Evolutionary conservation across 1,140 invertebrate genomes (phyloP).

Genomic region (Trichonephila clavipes): DNA sequence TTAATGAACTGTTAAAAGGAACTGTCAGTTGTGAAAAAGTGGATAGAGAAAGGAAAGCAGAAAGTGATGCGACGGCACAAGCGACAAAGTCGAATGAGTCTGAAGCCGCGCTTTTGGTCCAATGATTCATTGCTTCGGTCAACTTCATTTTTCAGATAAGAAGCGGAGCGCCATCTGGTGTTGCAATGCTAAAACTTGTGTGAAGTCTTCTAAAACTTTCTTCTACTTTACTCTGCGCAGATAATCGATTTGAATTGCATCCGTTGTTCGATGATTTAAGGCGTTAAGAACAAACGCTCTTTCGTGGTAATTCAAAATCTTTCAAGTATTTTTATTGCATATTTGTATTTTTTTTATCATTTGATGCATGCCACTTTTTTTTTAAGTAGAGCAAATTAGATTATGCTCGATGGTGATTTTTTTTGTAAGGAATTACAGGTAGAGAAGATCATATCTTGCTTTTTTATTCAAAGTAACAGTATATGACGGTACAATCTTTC

Average conservation of each 20-base stretch:
- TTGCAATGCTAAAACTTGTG: neutral
- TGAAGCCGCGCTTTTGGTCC: conserved; percentile 11
- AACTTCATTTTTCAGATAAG: neutral
- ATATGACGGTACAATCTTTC: no score
- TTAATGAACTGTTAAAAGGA: neutral
- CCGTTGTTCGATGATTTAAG: neutral
- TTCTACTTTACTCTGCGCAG: neutral
- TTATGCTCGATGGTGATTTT: no score
- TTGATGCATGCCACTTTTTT: no score
- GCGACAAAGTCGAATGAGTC: conserved; percentile 15
- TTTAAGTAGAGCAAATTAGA: no score
- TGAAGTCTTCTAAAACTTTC: conserved; percentile 15
- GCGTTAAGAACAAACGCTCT: neutral
- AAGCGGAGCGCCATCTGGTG: conserved; percentile 5
- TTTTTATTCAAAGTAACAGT: no score
- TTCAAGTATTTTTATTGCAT: no score
- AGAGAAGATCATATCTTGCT: no score
- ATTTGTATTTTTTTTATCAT: no score
- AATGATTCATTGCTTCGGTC: neutral
- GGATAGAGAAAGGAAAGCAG: neutral
- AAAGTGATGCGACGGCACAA: neutral
- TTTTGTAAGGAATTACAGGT: no score
- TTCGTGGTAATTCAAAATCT: no score
- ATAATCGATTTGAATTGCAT: neutral
- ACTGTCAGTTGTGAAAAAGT: neutral